These are phyloP conservation scores for Alloplasta piceator DNA, from an alignment of 2,888 invertebrate genomes.

Conservation along the genomic window DNA sequence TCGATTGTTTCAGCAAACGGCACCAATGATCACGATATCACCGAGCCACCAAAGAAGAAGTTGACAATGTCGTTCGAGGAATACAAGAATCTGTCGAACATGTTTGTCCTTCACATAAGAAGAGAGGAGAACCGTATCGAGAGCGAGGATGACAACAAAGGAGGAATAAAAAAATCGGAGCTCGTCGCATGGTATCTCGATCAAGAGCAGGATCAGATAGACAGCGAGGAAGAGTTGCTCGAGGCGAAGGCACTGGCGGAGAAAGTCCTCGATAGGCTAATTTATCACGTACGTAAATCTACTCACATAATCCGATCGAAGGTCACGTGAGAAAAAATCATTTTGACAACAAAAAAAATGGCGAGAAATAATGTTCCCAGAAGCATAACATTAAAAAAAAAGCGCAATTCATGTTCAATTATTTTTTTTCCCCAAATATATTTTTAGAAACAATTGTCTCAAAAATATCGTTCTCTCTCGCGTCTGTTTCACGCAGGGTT, in stretches of 20 bases:
- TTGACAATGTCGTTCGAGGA: constrained; percentile 95
- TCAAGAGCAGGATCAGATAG: constrained; percentile 93
- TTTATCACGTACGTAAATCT: constrained; percentile 88
- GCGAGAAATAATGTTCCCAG: too few relatives aligned
- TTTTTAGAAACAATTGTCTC: too few relatives aligned
- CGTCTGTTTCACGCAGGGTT: too few relatives aligned
- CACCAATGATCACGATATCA: constrained; percentile 69
- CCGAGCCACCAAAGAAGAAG: constrained; percentile 87
- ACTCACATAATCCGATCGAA: too few relatives aligned
- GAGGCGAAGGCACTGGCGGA: constrained; percentile 95
- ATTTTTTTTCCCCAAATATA: too few relatives aligned
- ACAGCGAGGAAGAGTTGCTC: constrained; percentile 94
- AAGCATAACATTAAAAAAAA: too few relatives aligned
- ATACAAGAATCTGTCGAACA: constrained; percentile 95
- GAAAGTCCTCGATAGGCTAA: constrained; percentile 96
- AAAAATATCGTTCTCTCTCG: too few relatives aligned
- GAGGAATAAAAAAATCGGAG: constrained; percentile 91
- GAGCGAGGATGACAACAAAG: constrained; percentile 85
- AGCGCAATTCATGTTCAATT: too few relatives aligned
- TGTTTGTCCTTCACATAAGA: constrained; percentile 95
- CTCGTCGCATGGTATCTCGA: constrained; percentile 97
- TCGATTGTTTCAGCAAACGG: constrained; percentile 27
- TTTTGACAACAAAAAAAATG: too few relatives aligned
- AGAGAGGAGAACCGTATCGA: constrained; percentile 91
- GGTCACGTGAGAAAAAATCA: too few relatives aligned